A percentile compares a stretch with the other conserved stretches of the same genome.
Conservation (phyloP, 1,140 invertebrate species). For the Drosophila rhopaloa region DNA sequence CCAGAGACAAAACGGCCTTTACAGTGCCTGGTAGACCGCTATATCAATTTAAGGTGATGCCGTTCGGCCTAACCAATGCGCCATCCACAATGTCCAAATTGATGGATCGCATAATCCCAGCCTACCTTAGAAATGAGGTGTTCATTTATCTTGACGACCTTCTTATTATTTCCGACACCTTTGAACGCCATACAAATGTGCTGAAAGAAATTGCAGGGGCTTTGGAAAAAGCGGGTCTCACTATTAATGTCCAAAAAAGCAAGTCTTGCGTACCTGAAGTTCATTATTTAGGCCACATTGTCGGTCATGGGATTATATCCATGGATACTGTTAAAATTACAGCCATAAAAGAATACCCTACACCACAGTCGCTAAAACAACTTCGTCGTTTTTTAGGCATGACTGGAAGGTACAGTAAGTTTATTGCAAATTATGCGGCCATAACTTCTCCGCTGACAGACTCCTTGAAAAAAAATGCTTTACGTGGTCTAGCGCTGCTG, state of each 20-base stretch:
- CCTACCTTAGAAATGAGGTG: not conserved
- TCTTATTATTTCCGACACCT: constrained; percentile 1
- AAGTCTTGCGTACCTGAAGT: constrained; percentile 10
- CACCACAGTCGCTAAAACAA: no score
- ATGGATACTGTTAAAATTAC: constrained; percentile 5
- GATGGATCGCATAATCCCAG: constrained; percentile 18
- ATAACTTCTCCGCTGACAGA: no score
- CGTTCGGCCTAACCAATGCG: constrained; percentile 5
- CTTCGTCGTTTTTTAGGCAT: no score
- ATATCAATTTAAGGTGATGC: constrained; percentile 19
- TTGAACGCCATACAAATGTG: not conserved
- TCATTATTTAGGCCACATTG: constrained; percentile 2
- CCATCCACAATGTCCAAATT: constrained; percentile 16
- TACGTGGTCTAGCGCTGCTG: no score
- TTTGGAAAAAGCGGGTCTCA: constrained; percentile 7
- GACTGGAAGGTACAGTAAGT: no score
- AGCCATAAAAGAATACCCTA: not conserved
- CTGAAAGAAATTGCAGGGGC: not conserved
- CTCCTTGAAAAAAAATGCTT: no score
- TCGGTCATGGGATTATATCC: constrained; percentile 1
- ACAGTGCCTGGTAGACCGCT: constrained; percentile 4
- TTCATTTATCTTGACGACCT: constrained; percentile 18
- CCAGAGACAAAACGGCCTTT: constrained; percentile 10
- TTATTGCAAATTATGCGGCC: no score
- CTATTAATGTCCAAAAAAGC: constrained; percentile 13